Conservation (phyloP, 2,113 vertebrate genomes). For the Urocolius indicus region DNA sequence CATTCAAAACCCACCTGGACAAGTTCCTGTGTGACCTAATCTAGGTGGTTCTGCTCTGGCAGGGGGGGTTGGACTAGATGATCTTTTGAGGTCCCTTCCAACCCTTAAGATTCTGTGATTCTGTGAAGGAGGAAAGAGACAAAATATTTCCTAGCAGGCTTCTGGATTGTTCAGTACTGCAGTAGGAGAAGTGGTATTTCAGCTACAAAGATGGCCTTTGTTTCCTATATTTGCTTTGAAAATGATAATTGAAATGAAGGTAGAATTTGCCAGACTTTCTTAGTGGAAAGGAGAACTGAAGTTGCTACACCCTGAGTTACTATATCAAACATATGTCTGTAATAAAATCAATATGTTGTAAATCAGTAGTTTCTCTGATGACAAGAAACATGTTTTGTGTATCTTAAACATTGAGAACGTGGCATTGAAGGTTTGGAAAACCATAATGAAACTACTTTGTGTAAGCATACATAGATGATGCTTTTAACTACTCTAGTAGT, state of each 20-base stretch:
- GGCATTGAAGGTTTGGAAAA: background rate
- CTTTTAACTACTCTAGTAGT: background rate
- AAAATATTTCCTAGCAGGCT: background rate
- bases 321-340: background rate
- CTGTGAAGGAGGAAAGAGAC: background rate
- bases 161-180: background rate
- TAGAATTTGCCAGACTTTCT: background rate
- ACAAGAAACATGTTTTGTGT: background rate
- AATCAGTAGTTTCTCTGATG: background rate
- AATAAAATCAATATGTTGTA: background rate
- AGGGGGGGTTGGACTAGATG: no score
- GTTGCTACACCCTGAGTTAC: background rate
- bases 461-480: background rate
- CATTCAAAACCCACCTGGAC: no score
- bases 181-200: background rate
- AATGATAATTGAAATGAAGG: background rate
- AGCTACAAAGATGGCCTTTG: background rate
- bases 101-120: no score
- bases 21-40: no score
- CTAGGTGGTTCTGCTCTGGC: no score
- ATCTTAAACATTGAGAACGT: background rate
- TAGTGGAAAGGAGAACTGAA: background rate
- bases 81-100: no score
- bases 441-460: background rate
- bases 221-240: background rate